Conservation (phyloP, 23 tunicate species). For the Aplidium turbinatum region DNA sequence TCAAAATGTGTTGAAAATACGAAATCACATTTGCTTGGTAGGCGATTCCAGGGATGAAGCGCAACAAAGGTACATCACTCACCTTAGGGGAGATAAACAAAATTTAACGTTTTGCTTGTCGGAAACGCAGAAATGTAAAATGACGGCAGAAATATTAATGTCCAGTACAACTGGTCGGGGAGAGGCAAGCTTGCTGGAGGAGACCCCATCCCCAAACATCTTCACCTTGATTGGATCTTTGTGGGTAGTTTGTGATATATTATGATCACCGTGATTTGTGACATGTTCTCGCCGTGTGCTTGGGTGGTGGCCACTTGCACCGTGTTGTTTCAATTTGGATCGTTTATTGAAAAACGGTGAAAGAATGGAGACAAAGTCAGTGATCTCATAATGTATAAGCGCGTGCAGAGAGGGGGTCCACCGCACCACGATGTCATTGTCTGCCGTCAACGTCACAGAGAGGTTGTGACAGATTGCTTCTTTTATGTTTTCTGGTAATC, state of each 20-base stretch:
- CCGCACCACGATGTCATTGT: constrained; percentile 40
- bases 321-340: background rate
- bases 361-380: constrained; percentile 35
- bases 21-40: too few species aligned
- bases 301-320: background rate
- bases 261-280: constrained; percentile 28
- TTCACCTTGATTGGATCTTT: constrained; percentile 12
- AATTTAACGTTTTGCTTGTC: constrained; percentile 31
- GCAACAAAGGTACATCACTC: background rate
- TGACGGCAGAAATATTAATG: constrained; percentile 20
- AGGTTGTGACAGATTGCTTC: constrained; percentile 35
- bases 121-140: constrained; percentile 15
- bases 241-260: background rate
- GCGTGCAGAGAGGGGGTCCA: constrained; percentile 83
- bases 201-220: constrained; percentile 28
- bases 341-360: constrained; percentile 25
- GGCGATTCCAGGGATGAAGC: too few species aligned
- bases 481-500: background rate
- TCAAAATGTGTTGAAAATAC: too few species aligned
- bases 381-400: constrained; percentile 63
- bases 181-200: background rate
- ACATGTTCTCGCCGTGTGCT: background rate
- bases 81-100: constrained; percentile 33
- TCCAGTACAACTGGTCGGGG: constrained; percentile 13
- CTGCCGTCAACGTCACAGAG: constrained; percentile 28